Percentiles rank a stretch among this genome's conserved stretches.
Conservation (phyloP, 2,888 invertebrate genomes). For the Timema cristinae region DNA sequence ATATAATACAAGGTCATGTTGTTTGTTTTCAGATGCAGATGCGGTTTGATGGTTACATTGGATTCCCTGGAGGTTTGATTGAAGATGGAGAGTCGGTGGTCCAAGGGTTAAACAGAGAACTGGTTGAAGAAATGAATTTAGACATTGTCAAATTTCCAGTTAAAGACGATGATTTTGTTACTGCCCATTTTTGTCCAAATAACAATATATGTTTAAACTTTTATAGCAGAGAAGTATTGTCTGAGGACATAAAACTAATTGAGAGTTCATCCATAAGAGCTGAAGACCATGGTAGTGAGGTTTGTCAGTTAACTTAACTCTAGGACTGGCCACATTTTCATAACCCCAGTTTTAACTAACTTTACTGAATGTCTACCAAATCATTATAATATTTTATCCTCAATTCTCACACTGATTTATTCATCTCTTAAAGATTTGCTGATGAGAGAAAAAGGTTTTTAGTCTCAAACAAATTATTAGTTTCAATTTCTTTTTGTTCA, state of each 20-base stretch:
- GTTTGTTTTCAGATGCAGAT: constrained; percentile 48
- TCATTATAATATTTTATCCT: too few relatives aligned
- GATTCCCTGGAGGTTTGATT: constrained; percentile 53
- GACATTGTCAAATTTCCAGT: constrained; percentile 37
- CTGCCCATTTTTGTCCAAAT: constrained; percentile 39
- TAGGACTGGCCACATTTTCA: too few relatives aligned
- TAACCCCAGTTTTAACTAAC: too few relatives aligned
- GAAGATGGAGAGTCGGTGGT: constrained; percentile 45
- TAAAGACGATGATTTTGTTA: constrained; percentile 40
- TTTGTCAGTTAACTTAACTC: constrained; percentile 24
- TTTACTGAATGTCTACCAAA: too few relatives aligned
- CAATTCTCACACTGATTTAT: too few relatives aligned
- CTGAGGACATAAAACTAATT: constrained; percentile 41
- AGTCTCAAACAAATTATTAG: too few relatives aligned
- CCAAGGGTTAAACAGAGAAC: constrained; percentile 47
- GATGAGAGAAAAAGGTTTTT: too few relatives aligned
- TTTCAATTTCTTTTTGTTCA: too few relatives aligned
- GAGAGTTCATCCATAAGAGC: constrained; percentile 43
- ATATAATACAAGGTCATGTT: too few relatives aligned
- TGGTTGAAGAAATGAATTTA: constrained; percentile 49
- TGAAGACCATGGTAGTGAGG: constrained; percentile 48
- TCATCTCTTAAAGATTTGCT: too few relatives aligned
- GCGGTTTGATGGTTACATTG: constrained; percentile 51
- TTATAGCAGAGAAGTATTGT: constrained; percentile 43
- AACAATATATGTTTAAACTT: constrained; percentile 43